phyloP scores from a whole-genome alignment of 2,888 invertebrate species.

The Ptilodon capucinus region DNA sequence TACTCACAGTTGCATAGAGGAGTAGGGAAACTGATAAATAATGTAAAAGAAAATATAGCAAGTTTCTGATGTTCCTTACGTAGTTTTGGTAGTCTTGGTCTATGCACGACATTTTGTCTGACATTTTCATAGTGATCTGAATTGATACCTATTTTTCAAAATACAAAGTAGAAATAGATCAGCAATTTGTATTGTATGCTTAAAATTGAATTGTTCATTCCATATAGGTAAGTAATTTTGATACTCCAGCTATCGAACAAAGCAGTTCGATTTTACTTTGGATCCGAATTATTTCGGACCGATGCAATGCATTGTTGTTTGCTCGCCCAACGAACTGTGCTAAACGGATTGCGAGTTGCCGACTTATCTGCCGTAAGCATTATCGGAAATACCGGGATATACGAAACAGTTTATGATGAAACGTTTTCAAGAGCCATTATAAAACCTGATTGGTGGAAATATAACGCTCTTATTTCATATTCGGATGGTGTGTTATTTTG shows the following conservation, averaged over 20 bases:
- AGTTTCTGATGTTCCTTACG: too few relatives aligned
- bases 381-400: background rate
- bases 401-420: background rate
- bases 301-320: background rate
- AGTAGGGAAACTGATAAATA: too few relatives aligned
- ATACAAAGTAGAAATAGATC: background rate
- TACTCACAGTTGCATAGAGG: too few relatives aligned
- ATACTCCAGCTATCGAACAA: background rate
- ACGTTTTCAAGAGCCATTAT: background rate
- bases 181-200: background rate
- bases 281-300: constrained; percentile 1
- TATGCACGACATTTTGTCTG: too few relatives aligned
- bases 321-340: background rate
- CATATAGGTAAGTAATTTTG: background rate
- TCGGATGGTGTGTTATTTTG: too few relatives aligned
- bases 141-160: too few relatives aligned
- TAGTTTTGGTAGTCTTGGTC: too few relatives aligned
- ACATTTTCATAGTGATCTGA: too few relatives aligned
- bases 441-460: background rate
- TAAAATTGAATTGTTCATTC: background rate
- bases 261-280: constrained; percentile 1
- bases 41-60: too few relatives aligned
- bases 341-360: background rate
- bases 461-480: too few relatives aligned
- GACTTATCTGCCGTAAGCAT: background rate